These are phyloP conservation scores for Siniperca undulata DNA, from an alignment of 2,797 vertebrate species.

Conservation along the genomic window DNA sequence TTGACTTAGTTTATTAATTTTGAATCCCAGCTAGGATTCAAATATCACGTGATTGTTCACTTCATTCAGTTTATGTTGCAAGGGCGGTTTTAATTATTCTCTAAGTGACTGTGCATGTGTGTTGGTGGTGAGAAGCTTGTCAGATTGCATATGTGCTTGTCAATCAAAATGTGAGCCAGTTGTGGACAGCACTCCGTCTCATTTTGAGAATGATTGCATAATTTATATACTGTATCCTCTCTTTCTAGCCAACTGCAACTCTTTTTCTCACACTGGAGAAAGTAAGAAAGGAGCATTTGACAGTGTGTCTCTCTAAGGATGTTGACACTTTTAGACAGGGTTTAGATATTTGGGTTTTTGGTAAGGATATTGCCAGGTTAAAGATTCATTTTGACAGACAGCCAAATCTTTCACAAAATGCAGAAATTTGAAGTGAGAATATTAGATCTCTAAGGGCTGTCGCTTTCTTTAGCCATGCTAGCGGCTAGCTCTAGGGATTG, in stretches of 20 bases:
- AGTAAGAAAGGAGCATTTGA: neutral
- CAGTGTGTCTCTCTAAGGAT: neutral
- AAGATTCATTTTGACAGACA: neutral
- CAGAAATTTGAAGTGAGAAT: neutral
- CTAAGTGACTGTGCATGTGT: conserved; percentile 9
- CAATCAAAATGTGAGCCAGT: conserved; percentile 44
- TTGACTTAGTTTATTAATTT: neutral
- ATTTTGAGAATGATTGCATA: conserved; percentile 39
- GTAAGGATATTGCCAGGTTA: neutral
- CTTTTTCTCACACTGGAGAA: neutral
- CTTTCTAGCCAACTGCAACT: conserved; percentile 2
- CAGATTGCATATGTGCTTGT: conserved; percentile 31
- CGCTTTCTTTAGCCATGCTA: neutral
- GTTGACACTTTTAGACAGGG: neutral
- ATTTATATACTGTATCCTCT: conserved; percentile 43
- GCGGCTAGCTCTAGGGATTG: neutral
- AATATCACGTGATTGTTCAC: neutral
- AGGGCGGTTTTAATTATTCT: conserved; percentile 19
- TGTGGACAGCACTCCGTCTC: conserved; percentile 38
- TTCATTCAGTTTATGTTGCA: conserved; percentile 16
- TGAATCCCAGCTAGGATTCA: conserved; percentile 4
- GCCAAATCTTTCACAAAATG: neutral
- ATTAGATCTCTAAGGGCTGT: neutral
- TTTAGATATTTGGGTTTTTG: neutral
- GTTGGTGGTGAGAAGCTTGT: conserved; percentile 38